These are phyloP conservation scores for Eurytemora carolleeae DNA, from an alignment of 1,140 invertebrate genomes.

Conservation along the genomic window DNA sequence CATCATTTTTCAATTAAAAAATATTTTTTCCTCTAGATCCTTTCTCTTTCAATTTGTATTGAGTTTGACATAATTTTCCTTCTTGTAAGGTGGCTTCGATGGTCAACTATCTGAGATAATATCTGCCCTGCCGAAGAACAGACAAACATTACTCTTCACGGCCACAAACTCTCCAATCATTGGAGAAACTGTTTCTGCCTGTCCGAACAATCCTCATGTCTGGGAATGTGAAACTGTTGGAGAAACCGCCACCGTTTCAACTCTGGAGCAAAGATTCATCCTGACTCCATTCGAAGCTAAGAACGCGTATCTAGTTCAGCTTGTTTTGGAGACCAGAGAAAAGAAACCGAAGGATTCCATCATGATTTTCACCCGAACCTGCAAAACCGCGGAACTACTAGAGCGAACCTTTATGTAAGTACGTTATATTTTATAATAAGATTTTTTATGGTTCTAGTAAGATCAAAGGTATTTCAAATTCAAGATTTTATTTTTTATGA, in stretches of 20 bases:
- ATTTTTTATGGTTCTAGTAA: constrained; percentile 36
- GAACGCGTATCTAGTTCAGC: constrained; percentile 80
- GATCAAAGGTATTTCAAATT: constrained; percentile 58
- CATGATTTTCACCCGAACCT: constrained; percentile 82
- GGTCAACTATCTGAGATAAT: constrained; percentile 52
- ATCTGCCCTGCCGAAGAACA: constrained; percentile 47
- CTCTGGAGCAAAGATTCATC: constrained; percentile 71
- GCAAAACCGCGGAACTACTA: constrained; percentile 46
- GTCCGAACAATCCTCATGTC: constrained; percentile 1
- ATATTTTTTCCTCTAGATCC: no score
- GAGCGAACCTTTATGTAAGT: constrained; percentile 1
- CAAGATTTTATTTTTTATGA: constrained; percentile 46
- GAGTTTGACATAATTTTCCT: no score
- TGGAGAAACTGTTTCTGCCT: constrained; percentile 1
- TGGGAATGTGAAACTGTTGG: constrained; percentile 37
- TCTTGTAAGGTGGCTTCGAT: constrained; percentile 18
- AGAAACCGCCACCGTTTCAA: constrained; percentile 55
- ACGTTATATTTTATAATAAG: constrained; percentile 3
- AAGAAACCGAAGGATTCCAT: constrained; percentile 52
- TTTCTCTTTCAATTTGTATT: no score
- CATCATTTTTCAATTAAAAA: no score
- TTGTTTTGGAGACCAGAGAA: constrained; percentile 44
- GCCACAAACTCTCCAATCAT: constrained; percentile 59
- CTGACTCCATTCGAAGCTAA: constrained; percentile 68
- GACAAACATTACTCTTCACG: constrained; percentile 76